Evolutionary conservation across 2,888 invertebrate species (phyloP), one percentile per base, ranked within the genome.

Genomic region (Amiota mariae): DNA sequence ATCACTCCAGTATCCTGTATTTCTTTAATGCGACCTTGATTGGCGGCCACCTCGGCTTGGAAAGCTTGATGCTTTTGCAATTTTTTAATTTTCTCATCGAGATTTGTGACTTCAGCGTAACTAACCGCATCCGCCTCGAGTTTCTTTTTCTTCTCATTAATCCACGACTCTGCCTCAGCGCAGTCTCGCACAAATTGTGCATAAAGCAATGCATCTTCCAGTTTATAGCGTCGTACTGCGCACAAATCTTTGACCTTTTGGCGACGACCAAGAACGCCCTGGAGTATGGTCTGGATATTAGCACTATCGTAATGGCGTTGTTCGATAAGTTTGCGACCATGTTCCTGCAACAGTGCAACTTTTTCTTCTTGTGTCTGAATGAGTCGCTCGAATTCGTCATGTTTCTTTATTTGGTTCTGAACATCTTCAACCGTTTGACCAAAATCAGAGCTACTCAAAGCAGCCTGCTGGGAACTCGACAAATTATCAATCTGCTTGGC

Each of bases 11-110:
- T 93, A 70, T 91, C 92, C 88, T 94, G 93, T 59, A 98, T 95
- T 87, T 96, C 95, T 77, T 94, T 93, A 73, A 99, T 95, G 72
- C 96, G 93, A 18, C 95, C 94, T 81, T 95, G 93, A 91, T 98
- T 96, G 2, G 97, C 97, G 0, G 94, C 93, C 61, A 98, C 92
- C 89, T 98, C 98, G 0, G 97, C 97, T 82, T 97, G 95, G 91
- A 98, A 96, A 0, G 98, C 97, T 90, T 98, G 97, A 89, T 98
- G 97, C 88, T 97, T 97, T 88, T 98, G 97, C 49, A 98, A 91
- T 86, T 96, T 95, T 90, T 97, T 97, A 81, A 99, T 97, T 91
- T 99, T 99, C 85, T 98, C 98, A 86, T 98, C 97, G 3, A 99
- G 91, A 85, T 94, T 94, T 0, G 94, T 94, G 8, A 96, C 95